phyloP scores from a whole-genome alignment of 1,140 invertebrate species.

The Mesaphorura yosii region DNA sequence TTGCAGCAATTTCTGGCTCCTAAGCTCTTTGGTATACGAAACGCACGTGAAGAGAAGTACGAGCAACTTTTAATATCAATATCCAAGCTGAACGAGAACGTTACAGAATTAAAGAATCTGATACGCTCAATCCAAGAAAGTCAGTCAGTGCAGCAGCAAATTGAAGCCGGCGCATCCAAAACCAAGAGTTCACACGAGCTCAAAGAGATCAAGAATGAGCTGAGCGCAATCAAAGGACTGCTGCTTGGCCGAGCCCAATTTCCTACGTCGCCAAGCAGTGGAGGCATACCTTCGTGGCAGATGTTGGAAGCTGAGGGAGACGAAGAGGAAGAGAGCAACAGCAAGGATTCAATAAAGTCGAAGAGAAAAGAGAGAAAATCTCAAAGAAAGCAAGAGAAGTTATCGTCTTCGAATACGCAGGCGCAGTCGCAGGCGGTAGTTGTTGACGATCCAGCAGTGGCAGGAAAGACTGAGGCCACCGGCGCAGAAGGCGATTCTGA shows the following conservation, averaged over 20 bases:
- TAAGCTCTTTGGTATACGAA: conserved; percentile 22
- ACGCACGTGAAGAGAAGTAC: conserved; percentile 24
- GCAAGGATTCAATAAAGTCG: conserved; percentile 7
- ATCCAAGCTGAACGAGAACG: conserved; percentile 21
- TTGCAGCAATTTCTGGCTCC: conserved; percentile 24
- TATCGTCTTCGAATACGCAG: not conserved
- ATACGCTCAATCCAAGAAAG: conserved; percentile 9
- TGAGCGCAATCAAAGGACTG: conserved; percentile 23
- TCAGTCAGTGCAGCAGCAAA: not conserved
- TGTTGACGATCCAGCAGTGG: not conserved
- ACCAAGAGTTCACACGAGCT: conserved; percentile 2
- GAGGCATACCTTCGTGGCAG: conserved; percentile 30
- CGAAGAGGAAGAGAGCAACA: conserved; percentile 9
- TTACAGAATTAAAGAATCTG: conserved; percentile 23
- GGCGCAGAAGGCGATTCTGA: not conserved
- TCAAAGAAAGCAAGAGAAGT: conserved; percentile 11
- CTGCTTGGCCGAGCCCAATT: conserved; percentile 25
- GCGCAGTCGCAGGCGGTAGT: not conserved
- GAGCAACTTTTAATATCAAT: conserved; percentile 19
- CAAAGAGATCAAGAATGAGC: conserved; percentile 23
- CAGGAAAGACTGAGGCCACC: not conserved
- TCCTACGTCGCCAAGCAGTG: conserved; percentile 9
- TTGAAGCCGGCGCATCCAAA: not conserved
- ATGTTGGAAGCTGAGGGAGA: conserved; percentile 10
- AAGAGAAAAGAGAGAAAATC: conserved; percentile 16